Conservation (phyloP, 2,888 invertebrate species). For the Parochlus steinenii region DNA sequence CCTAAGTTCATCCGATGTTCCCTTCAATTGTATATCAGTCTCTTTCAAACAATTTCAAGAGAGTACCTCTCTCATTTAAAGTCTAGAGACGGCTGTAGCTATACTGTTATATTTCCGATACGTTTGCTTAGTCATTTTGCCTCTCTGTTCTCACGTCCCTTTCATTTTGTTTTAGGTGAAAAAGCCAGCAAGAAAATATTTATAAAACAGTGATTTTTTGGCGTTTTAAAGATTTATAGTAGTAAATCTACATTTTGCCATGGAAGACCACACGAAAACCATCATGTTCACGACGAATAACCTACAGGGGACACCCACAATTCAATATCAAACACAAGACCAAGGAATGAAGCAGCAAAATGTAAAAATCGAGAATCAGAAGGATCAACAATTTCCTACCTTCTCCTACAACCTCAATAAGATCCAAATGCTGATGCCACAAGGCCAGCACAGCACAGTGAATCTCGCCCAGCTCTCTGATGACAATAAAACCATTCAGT, state of each 20-base stretch:
- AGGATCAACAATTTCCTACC: slow-evolving; percentile 45
- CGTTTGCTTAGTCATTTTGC: too few relatives aligned
- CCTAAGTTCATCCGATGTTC: neutral
- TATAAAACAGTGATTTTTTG: too few relatives aligned
- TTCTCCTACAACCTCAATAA: slow-evolving; percentile 57
- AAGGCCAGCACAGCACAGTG: slow-evolving; percentile 38
- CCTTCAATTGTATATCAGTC: neutral
- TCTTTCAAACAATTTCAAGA: too few relatives aligned
- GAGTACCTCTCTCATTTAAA: slow-evolving; percentile 22
- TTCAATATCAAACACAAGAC: slow-evolving; percentile 51
- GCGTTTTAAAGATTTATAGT: too few relatives aligned
- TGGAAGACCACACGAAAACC: slow-evolving; percentile 29
- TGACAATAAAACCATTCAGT: slow-evolving; percentile 53
- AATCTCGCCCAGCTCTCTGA: slow-evolving; percentile 46
- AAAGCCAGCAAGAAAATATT: too few relatives aligned
- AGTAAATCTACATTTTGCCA: too few relatives aligned
- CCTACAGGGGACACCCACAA: slow-evolving; percentile 42
- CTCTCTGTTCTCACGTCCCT: too few relatives aligned
- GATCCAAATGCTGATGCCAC: slow-evolving; percentile 43
- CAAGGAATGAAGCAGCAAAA: slow-evolving; percentile 44
- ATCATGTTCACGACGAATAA: slow-evolving; percentile 44
- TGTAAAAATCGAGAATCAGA: slow-evolving; percentile 41
- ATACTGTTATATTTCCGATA: too few relatives aligned
- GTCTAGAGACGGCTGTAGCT: too few relatives aligned
- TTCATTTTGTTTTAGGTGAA: too few relatives aligned